A percentile compares a stretch with the other conserved stretches of the same genome.
Evolutionary conservation across 2,797 vertebrate genomes (phyloP).

Genomic region (Aplochiton taeniatus): DNA sequence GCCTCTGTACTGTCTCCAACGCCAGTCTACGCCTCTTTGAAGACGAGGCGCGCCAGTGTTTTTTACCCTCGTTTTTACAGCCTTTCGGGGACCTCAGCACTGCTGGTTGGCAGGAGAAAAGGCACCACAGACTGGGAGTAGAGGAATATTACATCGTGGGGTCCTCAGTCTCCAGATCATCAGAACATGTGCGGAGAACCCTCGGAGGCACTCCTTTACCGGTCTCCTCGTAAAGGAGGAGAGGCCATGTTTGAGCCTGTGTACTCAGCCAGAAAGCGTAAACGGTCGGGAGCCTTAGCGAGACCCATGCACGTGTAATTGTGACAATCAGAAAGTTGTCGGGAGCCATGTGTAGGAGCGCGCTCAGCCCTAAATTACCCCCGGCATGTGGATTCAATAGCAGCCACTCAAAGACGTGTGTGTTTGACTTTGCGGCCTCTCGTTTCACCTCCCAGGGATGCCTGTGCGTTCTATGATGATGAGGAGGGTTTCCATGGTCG

Average conservation of each 20-base stretch:
- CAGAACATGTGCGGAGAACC: conserved; percentile 34
- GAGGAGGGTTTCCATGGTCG: conserved; percentile 24
- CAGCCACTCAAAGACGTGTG: conserved; percentile 46
- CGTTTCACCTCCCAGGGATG: conserved; percentile 30
- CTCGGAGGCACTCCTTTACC: conserved; percentile 48
- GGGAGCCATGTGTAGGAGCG: conserved; percentile 43
- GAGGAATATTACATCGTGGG: conserved; percentile 15
- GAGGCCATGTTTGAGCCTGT: conserved; percentile 60
- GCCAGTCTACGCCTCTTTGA: conserved; percentile 59
- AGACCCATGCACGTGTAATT: conserved; percentile 64
- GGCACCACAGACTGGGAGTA: conserved; percentile 45
- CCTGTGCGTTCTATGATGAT: conserved; percentile 40
- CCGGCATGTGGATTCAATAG: conserved; percentile 56
- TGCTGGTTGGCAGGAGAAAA: conserved; percentile 61
- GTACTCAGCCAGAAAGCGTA: conserved; percentile 67
- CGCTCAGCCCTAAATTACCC: conserved; percentile 47
- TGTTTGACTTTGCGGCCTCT: conserved; percentile 48
- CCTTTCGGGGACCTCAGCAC: conserved; percentile 49
- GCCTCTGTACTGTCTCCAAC: conserved; percentile 43
- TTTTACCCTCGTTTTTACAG: conserved; percentile 62
- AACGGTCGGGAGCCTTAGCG: conserved; percentile 57
- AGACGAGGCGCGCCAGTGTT: conserved; percentile 59
- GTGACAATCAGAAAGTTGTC: conserved; percentile 65
- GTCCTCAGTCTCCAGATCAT: conserved; percentile 7
- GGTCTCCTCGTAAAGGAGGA: conserved; percentile 42